phyloP scores from a whole-genome alignment of 2,888 invertebrate genomes.

The Caenorhabditis angaria region DNA sequence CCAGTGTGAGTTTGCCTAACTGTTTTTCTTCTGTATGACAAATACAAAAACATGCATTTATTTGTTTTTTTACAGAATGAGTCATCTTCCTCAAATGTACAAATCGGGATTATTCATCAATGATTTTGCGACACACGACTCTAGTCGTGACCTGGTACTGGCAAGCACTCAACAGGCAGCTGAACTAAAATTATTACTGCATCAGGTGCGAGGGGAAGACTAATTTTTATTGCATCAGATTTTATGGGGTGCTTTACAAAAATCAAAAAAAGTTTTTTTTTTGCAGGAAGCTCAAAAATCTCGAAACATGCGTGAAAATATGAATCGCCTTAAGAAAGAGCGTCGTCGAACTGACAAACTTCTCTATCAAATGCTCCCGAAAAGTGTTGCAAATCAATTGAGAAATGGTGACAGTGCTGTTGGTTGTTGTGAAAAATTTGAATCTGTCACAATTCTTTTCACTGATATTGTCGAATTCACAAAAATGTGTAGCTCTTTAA shows the following conservation, averaged over 20 bases:
- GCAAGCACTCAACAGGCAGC: slow-evolving; percentile 97
- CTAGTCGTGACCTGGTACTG: slow-evolving; percentile 92
- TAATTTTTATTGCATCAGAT: no score
- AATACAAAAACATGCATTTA: background rate
- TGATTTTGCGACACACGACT: slow-evolving; percentile 98
- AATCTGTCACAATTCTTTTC: slow-evolving; percentile 92
- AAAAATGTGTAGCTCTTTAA: slow-evolving; percentile 92
- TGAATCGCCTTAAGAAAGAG: slow-evolving; percentile 92
- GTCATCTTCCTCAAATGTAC: slow-evolving; percentile 89
- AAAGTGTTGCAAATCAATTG: slow-evolving; percentile 91
- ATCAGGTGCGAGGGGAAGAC: slow-evolving; percentile 76
- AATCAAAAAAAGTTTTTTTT: no score
- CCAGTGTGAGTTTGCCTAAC: slow-evolving; percentile 75
- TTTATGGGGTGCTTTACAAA: no score
- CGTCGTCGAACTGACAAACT: slow-evolving; percentile 94
- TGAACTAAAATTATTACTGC: slow-evolving; percentile 90
- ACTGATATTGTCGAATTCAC: slow-evolving; percentile 98
- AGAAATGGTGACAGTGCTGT: slow-evolving; percentile 93
- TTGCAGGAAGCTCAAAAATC: slow-evolving; percentile 92
- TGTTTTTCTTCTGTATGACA: background rate
- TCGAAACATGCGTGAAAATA: slow-evolving; percentile 92
- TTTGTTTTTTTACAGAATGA: slow-evolving; percentile 78
- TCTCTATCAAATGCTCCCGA: slow-evolving; percentile 98
- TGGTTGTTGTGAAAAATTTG: slow-evolving; percentile 97
- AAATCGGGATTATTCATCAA: slow-evolving; percentile 94